Evolutionary conservation across 2,797 vertebrate species (phyloP).

Genomic region (Pseudocheirus occidentalis): DNA sequence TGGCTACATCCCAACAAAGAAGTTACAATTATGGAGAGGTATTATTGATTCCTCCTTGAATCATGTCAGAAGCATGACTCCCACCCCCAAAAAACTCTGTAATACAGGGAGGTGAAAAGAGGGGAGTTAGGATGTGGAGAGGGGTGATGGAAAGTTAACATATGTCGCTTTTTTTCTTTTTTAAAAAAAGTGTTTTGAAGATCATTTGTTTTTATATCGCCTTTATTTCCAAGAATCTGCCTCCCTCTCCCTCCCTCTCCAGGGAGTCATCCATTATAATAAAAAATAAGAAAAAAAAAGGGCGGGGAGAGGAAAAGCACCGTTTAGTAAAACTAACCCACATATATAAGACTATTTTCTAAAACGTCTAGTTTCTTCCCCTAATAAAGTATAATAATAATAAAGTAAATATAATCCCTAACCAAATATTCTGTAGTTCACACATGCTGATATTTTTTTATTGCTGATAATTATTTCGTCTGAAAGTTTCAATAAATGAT

Average conservation of each 20-base stretch:
- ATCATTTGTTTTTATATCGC: background rate
- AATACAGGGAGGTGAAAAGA: background rate
- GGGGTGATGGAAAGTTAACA: background rate
- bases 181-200: background rate
- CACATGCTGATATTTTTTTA: background rate
- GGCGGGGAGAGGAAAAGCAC: background rate
- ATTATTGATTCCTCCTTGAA: background rate
- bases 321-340: background rate
- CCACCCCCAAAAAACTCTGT: background rate
- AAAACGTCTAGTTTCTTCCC: background rate
- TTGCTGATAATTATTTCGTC: background rate
- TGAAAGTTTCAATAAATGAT: background rate
- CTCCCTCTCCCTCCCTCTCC: background rate
- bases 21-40: background rate
- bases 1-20: background rate
- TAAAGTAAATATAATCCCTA: constrained; percentile 23
- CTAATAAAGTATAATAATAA: background rate
- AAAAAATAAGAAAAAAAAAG: background rate
- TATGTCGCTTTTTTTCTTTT: background rate
- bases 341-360: background rate
- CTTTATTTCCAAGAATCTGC: background rate
- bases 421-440: background rate
- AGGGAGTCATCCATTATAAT: background rate
- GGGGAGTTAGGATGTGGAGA: background rate
- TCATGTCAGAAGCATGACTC: background rate